Conservation (phyloP, 1,140 invertebrate genomes). For the Drosophila repletoides region DNA sequence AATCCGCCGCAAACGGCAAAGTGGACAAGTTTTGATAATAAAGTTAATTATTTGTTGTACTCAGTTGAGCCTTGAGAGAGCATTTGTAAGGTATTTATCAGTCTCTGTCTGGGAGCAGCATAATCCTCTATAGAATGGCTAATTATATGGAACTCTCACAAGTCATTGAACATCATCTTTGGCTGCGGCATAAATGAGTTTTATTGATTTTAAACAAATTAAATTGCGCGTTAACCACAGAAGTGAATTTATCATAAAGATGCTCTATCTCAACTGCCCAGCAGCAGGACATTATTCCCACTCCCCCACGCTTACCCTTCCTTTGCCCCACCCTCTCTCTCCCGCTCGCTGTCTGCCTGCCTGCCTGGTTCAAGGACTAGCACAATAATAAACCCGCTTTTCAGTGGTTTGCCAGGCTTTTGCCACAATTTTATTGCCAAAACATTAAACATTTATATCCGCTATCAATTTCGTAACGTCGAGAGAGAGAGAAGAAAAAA, state of each 20-base stretch:
- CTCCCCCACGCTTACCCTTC: background rate
- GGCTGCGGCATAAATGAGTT: slow-evolving; percentile 51
- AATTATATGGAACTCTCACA: too few relatives aligned
- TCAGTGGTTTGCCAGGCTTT: slow-evolving; percentile 38
- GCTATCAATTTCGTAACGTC: slow-evolving; percentile 75
- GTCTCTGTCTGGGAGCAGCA: too few relatives aligned
- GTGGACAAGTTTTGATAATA: slow-evolving; percentile 50
- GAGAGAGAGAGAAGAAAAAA: too few relatives aligned
- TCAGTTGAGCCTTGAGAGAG: background rate
- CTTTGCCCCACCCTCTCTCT: background rate
- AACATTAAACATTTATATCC: slow-evolving; percentile 81
- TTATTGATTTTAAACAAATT: slow-evolving; percentile 81
- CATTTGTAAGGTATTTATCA: too few relatives aligned
- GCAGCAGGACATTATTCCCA: background rate
- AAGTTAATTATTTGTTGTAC: background rate
- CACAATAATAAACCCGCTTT: too few relatives aligned
- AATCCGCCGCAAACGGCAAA: slow-evolving; percentile 24
- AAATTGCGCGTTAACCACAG: slow-evolving; percentile 77
- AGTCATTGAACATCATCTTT: too few relatives aligned
- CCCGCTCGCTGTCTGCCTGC: background rate
- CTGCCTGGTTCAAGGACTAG: too few relatives aligned
- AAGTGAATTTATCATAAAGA: slow-evolving; percentile 78
- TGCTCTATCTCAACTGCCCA: slow-evolving; percentile 65
- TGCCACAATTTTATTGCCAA: slow-evolving; percentile 73
- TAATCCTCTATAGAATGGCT: too few relatives aligned